Evolutionary conservation across 2,888 invertebrate species (phyloP).

Genomic region (Eristalis tenax): DNA sequence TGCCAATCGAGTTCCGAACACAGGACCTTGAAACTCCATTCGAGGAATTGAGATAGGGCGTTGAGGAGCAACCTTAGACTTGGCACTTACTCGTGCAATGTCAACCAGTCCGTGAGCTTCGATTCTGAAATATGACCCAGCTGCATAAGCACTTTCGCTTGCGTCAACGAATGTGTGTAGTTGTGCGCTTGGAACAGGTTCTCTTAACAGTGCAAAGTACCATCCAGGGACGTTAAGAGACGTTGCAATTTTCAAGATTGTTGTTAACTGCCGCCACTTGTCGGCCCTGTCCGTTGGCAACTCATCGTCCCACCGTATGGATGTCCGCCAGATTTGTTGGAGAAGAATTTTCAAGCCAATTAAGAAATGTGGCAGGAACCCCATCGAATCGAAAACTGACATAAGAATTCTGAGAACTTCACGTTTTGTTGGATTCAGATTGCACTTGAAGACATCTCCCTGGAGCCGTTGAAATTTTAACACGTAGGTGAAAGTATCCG

Average conservation of each 20-base stretch:
- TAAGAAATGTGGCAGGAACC: constrained; percentile 48
- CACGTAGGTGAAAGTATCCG: constrained; percentile 18
- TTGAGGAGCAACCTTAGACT: no score
- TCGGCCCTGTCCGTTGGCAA: constrained; percentile 30
- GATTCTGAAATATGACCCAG: no score
- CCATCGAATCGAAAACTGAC: constrained; percentile 35
- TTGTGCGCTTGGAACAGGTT: no score
- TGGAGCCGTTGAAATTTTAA: constrained; percentile 12
- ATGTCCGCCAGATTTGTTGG: constrained; percentile 62
- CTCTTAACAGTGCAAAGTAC: constrained; percentile 58
- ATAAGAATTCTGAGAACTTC: constrained; percentile 38
- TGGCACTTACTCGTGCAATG: no score
- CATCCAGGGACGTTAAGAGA: constrained; percentile 54
- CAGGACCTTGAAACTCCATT: no score
- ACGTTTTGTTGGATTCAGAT: constrained; percentile 13
- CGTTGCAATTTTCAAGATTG: constrained; percentile 20
- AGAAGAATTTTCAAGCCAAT: constrained; percentile 66
- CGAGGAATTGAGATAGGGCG: no score
- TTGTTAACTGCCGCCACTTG: constrained; percentile 48
- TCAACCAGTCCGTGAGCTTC: no score
- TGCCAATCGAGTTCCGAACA: no score
- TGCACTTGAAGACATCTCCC: neutral
- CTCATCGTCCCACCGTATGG: constrained; percentile 61
- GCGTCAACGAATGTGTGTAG: no score
- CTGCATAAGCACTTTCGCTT: no score